Base-by-base conservation (phyloP, 23 tunicate species). In the Halocynthia aurantium region DNA sequence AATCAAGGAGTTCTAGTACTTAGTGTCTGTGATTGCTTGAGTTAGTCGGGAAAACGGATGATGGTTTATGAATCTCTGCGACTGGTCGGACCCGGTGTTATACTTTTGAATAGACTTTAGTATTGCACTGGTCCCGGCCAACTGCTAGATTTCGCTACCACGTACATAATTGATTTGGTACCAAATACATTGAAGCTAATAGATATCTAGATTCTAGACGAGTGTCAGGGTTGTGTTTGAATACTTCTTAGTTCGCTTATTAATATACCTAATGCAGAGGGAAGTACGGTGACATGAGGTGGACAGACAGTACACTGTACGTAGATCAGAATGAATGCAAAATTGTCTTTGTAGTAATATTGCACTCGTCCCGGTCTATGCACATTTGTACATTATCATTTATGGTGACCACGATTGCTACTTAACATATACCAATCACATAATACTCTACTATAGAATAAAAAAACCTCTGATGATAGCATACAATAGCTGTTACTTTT, bases 301-400 rank as follows among this genome's bases (percentile, higher is more conserved):
- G 44, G 44, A n/a, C 44, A 0, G 44, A 31, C 44, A 65, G 70
- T 40, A 49, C 70, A 10, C 31, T 65, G 15, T 65, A 49, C 70
- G 70, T 65, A 65, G 70, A 65, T 15, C 70, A 65, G 70, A 65
- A 20, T 49, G 19, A 65, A 15, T 65, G 70, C 19, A 65, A 65
- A 11, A 65, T 65, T 65, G 22, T 15, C 9, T 5, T 10, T 10
- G 9, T 65, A 8, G 31, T 65, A 54, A 74, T 74, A 74, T 74
- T 74, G 78, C 78, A 74, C 78, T 74, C 78, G 78, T 74, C 78
- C 78, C 78, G 78, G 78, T 74, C 78, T 74, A 74, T 74, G 78
- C 56, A 74, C 8, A 56, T 8, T 19, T 22, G 62, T 64, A 54
- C 78, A 50, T 67, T 15, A 15, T 60, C 64, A 60, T 18, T n/a